These are phyloP conservation scores for Sminthurides bifidus DNA, from an alignment of 1,140 invertebrate genomes.

Conservation along the genomic window DNA sequence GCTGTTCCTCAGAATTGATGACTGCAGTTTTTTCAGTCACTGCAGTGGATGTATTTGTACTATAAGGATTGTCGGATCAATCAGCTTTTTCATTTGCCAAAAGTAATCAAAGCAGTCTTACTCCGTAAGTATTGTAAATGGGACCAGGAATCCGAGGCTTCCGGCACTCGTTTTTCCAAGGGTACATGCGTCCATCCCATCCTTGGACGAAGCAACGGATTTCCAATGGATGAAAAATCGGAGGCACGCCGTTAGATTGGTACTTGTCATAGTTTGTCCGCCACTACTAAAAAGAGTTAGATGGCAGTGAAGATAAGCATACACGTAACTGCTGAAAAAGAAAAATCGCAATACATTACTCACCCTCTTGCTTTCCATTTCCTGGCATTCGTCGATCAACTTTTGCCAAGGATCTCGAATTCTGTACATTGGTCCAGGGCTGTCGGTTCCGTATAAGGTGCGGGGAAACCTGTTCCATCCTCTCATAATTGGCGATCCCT, in stretches of 20 bases:
- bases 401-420: conserved; percentile 12
- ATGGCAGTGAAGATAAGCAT: background rate
- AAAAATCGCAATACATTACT: background rate
- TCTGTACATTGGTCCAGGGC: conserved; percentile 11
- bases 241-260: conserved; percentile 18
- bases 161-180: conserved; percentile 14
- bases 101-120: background rate
- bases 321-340: background rate
- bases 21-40: too few species aligned
- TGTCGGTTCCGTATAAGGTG: background rate
- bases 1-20: too few species aligned
- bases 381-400: conserved; percentile 1
- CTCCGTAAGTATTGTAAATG: conserved; percentile 19
- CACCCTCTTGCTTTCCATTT: conserved; percentile 4
- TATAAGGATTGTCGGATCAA: too few species aligned
- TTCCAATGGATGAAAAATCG: conserved; percentile 22
- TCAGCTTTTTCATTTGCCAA: background rate
- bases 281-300: conserved; percentile 5
- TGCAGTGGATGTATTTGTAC: too few species aligned
- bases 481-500: conserved; percentile 12
- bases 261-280: conserved; percentile 15
- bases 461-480: conserved; percentile 1
- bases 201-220: conserved; percentile 20
- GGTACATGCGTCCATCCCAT: conserved; percentile 22
- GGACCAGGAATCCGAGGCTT: conserved; percentile 12